Evolutionary conservation across 2,888 invertebrate genomes (phyloP), one percentile per base, ranked within the genome.

Genomic region (Hoplodrina ambigua): DNA sequence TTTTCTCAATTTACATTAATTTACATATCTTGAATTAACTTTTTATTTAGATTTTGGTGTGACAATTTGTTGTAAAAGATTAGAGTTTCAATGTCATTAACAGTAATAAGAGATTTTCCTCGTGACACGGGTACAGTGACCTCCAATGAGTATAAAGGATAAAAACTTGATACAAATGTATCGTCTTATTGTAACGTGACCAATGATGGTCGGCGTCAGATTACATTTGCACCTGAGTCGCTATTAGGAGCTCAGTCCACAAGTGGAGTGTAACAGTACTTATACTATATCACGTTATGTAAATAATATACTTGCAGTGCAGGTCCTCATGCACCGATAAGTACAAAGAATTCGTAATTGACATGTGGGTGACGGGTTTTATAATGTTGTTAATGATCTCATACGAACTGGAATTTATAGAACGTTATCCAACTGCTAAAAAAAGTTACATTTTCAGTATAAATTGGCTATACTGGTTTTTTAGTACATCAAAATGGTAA

Each of bases 221-320:
- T 90, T 91, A 87, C 89, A 80, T 80, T 78, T 67, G 85, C 87
- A 89, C 85, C 78, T 86, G 86, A 84, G 75, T 66, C 65, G 55
- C 64, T 68, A 49, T 72, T 71, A 69, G 63, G 75, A 57, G 37
- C 53, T 53, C 37, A 58, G 66, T 65, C 68, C 55, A 50, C 68
- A 66, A 65, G 57, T 50, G 44, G 19, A 65, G 58, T 72, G 70
- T 56, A 64, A 72, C 66, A 72, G 65, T 57, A 68, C 67, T 69
- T 64, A 64, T 67, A 56, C 72, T 61, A 64, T 50, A 73, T 64
- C 59, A 20, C 7, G 73, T 84, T 85, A 85, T 78, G 66, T 67
- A 75, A 75, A 78, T 72, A 71, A 55, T 64, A 54, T 25, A 50
- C 65, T 17, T 62, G 56, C 20, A 50, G 41, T 56, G 76, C 74